Conservation (phyloP, 92 coral and sea anemone genomes). For the Metridium senile region DNA sequence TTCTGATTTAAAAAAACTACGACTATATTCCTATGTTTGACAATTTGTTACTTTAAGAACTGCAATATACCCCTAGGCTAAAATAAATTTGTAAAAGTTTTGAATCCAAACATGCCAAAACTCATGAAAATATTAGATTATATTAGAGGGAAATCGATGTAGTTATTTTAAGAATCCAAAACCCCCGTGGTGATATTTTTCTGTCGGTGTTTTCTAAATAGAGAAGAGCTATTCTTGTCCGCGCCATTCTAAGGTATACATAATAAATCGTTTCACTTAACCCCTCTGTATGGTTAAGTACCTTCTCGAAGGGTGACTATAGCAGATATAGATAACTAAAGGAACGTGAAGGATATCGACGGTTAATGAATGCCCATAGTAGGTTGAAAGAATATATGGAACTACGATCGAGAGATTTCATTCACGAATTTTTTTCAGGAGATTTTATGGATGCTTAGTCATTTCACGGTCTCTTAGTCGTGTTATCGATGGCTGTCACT, state of each 20-base stretch:
- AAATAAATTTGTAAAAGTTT: background rate
- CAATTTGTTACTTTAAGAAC: no score
- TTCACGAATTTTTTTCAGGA: background rate
- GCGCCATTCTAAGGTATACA: background rate
- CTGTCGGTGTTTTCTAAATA: background rate
- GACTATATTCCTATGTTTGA: no score
- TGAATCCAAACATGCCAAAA: background rate
- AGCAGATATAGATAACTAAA: background rate
- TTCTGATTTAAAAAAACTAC: no score
- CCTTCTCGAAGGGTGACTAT: background rate
- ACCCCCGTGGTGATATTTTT: background rate
- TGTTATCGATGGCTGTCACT: conserved; percentile 2
- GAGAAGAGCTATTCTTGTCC: background rate
- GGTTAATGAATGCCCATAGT: background rate
- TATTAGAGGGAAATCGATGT: background rate
- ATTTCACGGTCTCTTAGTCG: background rate
- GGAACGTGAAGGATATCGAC: background rate
- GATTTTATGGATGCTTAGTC: background rate
- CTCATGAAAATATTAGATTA: background rate
- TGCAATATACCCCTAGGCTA: no score
- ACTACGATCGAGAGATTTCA: background rate
- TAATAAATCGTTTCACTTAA: background rate
- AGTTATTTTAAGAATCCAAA: background rate
- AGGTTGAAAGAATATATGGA: background rate
- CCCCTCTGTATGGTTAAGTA: background rate